Evolutionary conservation across 2,797 vertebrate genomes (phyloP).

Genomic region (Crenuchus spilurus): DNA sequence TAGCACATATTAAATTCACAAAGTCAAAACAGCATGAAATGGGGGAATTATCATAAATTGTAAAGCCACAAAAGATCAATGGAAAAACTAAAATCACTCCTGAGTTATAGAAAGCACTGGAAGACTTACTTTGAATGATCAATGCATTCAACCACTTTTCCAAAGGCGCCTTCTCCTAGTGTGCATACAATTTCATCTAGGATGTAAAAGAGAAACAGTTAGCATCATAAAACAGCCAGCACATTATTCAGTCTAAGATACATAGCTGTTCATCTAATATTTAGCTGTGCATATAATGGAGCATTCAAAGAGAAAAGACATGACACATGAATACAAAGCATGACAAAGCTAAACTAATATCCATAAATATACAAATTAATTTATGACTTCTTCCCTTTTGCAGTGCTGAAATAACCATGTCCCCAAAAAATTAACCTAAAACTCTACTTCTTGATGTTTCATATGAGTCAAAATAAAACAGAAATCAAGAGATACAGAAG

Average conservation of each 20-base stretch:
- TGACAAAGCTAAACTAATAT: conserved; percentile 37
- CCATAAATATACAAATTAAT: conserved; percentile 33
- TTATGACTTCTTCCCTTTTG: conserved; percentile 29
- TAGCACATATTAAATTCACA: not conserved
- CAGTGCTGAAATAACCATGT: conserved; percentile 45
- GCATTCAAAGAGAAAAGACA: conserved; percentile 41
- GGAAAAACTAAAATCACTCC: too few species aligned
- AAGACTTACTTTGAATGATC: conserved; percentile 87
- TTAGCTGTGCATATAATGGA: conserved; percentile 43
- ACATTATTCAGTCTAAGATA: conserved; percentile 3
- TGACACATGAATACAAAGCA: conserved; percentile 42
- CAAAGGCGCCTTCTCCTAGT: conserved; percentile 94
- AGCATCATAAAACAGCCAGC: conserved; percentile 31
- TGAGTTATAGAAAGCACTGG: too few species aligned
- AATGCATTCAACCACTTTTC: conserved; percentile 92
- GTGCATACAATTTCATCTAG: conserved; percentile 90
- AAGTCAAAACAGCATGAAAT: not conserved
- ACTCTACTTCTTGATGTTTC: conserved; percentile 34
- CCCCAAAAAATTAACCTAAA: conserved; percentile 50
- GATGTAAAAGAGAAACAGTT: conserved; percentile 59
- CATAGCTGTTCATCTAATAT: conserved; percentile 30
- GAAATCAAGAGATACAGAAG: conserved; percentile 53
- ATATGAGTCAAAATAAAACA: conserved; percentile 47
- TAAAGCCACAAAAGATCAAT: too few species aligned
- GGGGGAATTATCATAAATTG: too few species aligned